phyloP scores from a whole-genome alignment of 2,797 vertebrate genomes.

The Melanotaenia parkinsoni region DNA sequence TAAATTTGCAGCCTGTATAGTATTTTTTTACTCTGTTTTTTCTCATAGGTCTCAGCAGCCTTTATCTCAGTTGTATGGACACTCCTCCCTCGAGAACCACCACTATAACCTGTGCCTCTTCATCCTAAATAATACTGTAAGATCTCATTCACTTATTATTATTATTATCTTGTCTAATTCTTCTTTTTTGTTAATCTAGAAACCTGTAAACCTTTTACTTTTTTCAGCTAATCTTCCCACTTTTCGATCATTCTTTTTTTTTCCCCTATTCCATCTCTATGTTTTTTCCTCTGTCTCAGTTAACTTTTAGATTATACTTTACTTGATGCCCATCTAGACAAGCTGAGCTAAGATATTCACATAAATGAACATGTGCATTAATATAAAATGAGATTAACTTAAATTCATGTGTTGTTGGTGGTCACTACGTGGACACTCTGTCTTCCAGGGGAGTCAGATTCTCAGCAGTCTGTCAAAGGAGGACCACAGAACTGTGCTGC shows the following conservation, averaged over 20 bases:
- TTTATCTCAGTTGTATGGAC: constrained; percentile 73
- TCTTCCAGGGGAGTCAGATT: constrained; percentile 70
- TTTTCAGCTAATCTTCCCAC: neutral
- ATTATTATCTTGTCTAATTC: neutral
- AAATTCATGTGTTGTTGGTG: neutral
- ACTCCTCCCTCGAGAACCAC: constrained; percentile 74
- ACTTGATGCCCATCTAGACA: neutral
- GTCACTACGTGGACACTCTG: constrained; percentile 1
- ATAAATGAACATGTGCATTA: neutral
- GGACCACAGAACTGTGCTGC: constrained; percentile 54
- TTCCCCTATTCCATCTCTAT: neutral
- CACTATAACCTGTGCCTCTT: constrained; percentile 75
- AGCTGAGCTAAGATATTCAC: neutral
- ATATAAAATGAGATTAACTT: neutral
- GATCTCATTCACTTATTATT: constrained; percentile 6
- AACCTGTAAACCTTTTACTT: neutral
- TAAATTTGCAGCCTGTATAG: neutral
- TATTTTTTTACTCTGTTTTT: neutral
- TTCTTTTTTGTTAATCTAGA: neutral
- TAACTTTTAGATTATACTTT: neutral
- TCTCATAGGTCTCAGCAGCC: constrained; percentile 70
- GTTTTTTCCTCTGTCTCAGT: neutral
- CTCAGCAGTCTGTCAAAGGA: constrained; percentile 61
- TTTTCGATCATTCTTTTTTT: neutral
- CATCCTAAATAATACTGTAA: constrained; percentile 72